Percentiles rank a stretch among this genome's conserved stretches.
Evolutionary conservation across 2,113 vertebrate species (phyloP).

Genomic region (Caretta caretta): DNA sequence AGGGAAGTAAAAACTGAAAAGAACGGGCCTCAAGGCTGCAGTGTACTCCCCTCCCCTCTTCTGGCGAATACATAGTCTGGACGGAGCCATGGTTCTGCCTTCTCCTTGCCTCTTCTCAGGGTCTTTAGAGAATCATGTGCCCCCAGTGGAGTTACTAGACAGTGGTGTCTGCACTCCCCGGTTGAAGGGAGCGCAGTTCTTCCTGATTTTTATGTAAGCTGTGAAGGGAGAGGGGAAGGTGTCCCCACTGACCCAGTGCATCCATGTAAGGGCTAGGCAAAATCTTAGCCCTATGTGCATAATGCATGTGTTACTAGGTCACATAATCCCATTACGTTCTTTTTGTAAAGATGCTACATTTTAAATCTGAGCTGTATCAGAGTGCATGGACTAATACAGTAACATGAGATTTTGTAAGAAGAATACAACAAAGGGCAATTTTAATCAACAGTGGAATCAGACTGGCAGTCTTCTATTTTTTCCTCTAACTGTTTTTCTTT

Average conservation of each 20-base stretch:
- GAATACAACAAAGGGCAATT: not conserved
- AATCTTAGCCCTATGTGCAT: not conserved
- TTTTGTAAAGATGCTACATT: not conserved
- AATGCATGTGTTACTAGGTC: fast-evolving
- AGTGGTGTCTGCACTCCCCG: too few species aligned
- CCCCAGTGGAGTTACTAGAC: too few species aligned
- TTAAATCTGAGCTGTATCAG: not conserved
- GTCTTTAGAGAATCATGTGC: too few species aligned
- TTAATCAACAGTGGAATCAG: not conserved
- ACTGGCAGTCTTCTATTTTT: too few species aligned
- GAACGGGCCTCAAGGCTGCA: not conserved
- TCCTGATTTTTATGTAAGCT: fast-evolving
- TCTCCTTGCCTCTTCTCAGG: too few species aligned
- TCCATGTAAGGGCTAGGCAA: fast-evolving
- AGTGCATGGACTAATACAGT: not conserved
- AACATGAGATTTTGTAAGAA: not conserved
- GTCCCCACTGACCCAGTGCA: fast-evolving
- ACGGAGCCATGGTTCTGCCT: too few species aligned
- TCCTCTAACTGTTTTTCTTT: not conserved
- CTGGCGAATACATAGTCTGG: not conserved
- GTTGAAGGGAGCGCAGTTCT: not conserved
- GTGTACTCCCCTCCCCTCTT: not conserved
- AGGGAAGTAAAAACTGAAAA: not conserved
- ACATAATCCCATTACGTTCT: not conserved
- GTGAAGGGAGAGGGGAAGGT: fast-evolving